Percentiles rank a stretch among this genome's conserved stretches.
Evolutionary conservation across 2,888 invertebrate species (phyloP).

Genomic region (Chaetogeoica ovagalla): DNA sequence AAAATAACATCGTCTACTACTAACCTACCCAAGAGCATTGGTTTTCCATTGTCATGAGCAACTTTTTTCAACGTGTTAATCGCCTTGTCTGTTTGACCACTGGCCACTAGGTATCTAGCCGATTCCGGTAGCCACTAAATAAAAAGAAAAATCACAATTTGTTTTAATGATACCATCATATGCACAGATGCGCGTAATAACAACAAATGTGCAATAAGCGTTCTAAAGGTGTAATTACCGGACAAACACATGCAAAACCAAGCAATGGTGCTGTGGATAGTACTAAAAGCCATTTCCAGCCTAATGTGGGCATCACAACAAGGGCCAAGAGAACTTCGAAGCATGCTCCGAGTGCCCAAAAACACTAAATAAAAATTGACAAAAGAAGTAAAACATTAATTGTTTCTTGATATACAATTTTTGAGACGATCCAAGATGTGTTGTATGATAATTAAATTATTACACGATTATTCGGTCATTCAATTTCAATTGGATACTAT

Average conservation of each 20-base stretch:
- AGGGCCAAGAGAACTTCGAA: constrained; percentile 88
- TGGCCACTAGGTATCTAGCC: constrained; percentile 83
- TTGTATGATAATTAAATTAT: neutral
- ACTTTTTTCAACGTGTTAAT: constrained; percentile 79
- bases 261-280: constrained; percentile 87
- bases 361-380: constrained; percentile 68
- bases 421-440: neutral
- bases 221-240: constrained; percentile 64
- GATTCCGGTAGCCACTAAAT: constrained; percentile 94
- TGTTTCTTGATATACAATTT: constrained; percentile 1
- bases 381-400: constrained; percentile 8
- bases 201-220: neutral
- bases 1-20: constrained; percentile 69
- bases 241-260: constrained; percentile 78
- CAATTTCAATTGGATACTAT: neutral
- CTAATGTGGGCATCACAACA: constrained; percentile 86
- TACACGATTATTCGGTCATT: neutral
- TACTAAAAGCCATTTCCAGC: constrained; percentile 89
- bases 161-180: neutral
- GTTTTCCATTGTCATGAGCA: constrained; percentile 84
- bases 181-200: neutral
- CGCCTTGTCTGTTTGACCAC: constrained; percentile 85
- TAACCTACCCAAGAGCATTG: constrained; percentile 82
- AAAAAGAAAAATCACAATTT: neutral
- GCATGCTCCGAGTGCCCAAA: constrained; percentile 95